phyloP scores from a whole-genome alignment of 2,113 vertebrate species.

The Ardeotis arabs region DNA sequence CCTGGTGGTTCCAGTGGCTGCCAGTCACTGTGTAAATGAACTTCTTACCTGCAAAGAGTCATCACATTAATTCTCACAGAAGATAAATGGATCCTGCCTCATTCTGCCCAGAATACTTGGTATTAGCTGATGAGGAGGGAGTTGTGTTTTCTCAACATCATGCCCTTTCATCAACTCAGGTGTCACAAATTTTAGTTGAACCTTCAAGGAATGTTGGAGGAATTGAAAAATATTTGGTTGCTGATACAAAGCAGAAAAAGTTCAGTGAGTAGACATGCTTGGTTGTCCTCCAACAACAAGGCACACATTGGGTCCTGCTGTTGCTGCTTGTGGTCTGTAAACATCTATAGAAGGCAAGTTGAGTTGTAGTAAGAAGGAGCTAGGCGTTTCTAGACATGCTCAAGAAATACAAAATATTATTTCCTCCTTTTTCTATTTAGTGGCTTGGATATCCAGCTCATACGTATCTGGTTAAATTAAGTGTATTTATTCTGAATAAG shows the following conservation, averaged over 20 bases:
- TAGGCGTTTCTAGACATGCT: not conserved
- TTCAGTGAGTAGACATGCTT: not conserved
- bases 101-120: fast-evolving
- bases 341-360: not conserved
- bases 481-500: not conserved
- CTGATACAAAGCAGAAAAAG: not conserved
- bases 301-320: fast-evolving
- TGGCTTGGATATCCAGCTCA: not conserved
- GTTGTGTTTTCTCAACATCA: not conserved
- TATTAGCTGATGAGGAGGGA: not conserved
- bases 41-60: not conserved
- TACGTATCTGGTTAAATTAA: not conserved
- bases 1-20: not conserved
- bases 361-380: not conserved
- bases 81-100: not conserved
- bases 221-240: not conserved
- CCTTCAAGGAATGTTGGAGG: not conserved
- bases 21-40: not conserved
- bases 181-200: not conserved
- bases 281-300: not conserved
- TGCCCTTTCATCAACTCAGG: not conserved
- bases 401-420: not conserved
- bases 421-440: not conserved
- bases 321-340: not conserved
- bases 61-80: not conserved